Percentiles rank a stretch among this genome's conserved stretches.
Evolutionary conservation across 2,797 vertebrate species (phyloP).

Genomic region (Antennarius maculatus): DNA sequence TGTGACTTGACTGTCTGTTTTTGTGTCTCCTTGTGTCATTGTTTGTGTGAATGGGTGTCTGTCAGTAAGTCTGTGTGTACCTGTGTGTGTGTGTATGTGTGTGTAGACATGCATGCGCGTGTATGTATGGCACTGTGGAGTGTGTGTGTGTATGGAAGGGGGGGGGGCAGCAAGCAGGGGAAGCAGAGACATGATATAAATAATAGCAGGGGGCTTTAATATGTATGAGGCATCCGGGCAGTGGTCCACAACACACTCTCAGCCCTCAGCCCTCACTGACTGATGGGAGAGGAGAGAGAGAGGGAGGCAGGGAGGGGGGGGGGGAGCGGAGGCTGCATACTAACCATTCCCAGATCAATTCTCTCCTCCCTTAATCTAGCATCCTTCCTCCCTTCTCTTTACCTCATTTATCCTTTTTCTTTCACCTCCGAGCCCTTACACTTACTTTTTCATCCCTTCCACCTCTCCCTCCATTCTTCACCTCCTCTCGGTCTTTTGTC

Average conservation of each 20-base stretch:
- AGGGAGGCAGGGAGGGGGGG: conserved; percentile 43
- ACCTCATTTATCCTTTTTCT: conserved; percentile 72
- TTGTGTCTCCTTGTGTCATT: conserved; percentile 57
- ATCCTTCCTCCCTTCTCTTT: conserved; percentile 75
- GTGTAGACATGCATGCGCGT: no score
- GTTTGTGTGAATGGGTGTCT: conserved; percentile 73
- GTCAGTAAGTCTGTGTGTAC: conserved; percentile 52
- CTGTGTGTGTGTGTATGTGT: conserved; percentile 37
- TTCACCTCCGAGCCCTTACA: conserved; percentile 35
- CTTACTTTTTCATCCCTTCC: conserved; percentile 52
- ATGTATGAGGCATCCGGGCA: conserved; percentile 87
- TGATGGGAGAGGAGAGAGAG: conserved; percentile 81
- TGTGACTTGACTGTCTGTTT: conserved; percentile 75
- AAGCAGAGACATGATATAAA: conserved; percentile 82
- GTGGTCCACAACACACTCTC: conserved; percentile 86
- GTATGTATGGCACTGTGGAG: conserved; percentile 54
- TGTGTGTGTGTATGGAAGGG: conserved; percentile 29
- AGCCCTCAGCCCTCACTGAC: conserved; percentile 81
- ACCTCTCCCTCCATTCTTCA: conserved; percentile 38
- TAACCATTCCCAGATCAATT: conserved; percentile 87
- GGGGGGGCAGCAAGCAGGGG: conserved; percentile 65
- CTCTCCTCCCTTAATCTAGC: conserved; percentile 76
- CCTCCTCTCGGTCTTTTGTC: conserved; percentile 45
- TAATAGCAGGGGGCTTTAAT: conserved; percentile 85
- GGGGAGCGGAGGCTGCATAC: conserved; percentile 80